Evolutionary conservation across 2,888 invertebrate species (phyloP).

Genomic region (Aphrophora alni): DNA sequence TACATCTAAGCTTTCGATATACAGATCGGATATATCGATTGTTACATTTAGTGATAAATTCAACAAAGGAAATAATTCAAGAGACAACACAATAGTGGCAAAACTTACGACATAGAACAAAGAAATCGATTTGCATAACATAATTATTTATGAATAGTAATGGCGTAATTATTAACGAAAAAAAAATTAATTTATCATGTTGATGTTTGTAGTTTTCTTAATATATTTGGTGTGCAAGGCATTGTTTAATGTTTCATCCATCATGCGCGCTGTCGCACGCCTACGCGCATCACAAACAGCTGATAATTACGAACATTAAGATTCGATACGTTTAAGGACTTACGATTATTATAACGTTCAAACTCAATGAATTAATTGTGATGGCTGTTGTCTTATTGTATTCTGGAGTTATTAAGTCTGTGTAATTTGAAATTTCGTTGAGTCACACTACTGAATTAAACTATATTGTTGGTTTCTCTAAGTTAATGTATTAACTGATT

Average conservation of each 20-base stretch:
- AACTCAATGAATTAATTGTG: neutral
- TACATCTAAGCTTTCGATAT: too few relatives aligned
- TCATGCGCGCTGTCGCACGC: neutral
- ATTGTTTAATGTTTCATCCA: neutral
- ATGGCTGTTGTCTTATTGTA: neutral
- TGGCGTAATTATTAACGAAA: neutral
- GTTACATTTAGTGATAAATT: neutral
- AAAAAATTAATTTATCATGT: slow-evolving; percentile 4
- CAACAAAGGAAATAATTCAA: slow-evolving; percentile 7
- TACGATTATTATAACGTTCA: neutral
- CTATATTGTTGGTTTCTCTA: too few relatives aligned
- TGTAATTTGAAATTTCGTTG: too few relatives aligned
- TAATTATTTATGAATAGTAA: slow-evolving; percentile 7
- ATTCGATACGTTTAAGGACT: neutral
- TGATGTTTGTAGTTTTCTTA: neutral
- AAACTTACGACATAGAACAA: neutral
- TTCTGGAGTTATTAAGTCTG: too few relatives aligned
- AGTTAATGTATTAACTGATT: too few relatives aligned
- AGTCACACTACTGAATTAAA: too few relatives aligned
- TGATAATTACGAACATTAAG: neutral
- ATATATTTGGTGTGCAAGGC: neutral
- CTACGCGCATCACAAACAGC: neutral
- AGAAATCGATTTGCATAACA: neutral
- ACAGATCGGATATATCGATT: neutral
- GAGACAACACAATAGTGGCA: neutral